Evolutionary conservation across 1,140 invertebrate species (phyloP).

Genomic region (Bilobella aurantiaca): DNA sequence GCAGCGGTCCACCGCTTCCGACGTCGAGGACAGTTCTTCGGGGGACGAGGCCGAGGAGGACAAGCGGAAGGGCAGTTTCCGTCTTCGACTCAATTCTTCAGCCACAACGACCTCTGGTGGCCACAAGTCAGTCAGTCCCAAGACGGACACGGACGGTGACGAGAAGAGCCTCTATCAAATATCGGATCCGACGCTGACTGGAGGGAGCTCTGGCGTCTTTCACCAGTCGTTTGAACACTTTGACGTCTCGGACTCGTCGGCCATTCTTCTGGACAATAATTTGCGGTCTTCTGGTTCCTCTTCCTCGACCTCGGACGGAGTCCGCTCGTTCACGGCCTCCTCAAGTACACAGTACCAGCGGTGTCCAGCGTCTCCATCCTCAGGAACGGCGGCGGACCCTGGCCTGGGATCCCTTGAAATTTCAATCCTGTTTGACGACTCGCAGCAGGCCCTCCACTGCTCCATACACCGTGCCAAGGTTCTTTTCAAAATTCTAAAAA

Average conservation of each 20-base stretch:
- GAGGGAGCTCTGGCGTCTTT: slow-evolving; percentile 14
- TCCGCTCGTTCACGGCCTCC: neutral
- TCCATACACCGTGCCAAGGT: slow-evolving; percentile 57
- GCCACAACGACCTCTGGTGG: neutral
- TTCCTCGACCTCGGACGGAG: slow-evolving; percentile 6
- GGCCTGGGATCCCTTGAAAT: slow-evolving; percentile 53
- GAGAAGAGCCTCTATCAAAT: slow-evolving; percentile 12
- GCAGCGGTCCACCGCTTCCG: slow-evolving; percentile 16
- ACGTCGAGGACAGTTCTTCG: slow-evolving; percentile 23
- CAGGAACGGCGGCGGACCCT: slow-evolving; percentile 17
- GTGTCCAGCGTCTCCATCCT: neutral
- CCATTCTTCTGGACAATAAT: slow-evolving; percentile 18
- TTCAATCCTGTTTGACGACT: slow-evolving; percentile 64
- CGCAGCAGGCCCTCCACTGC: slow-evolving; percentile 63
- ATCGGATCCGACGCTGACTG: slow-evolving; percentile 9
- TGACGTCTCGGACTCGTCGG: neutral
- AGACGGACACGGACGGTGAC: neutral
- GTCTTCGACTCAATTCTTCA: neutral
- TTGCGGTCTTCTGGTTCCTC: slow-evolving; percentile 4
- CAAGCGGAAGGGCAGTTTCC: neutral
- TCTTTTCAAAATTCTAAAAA: no score
- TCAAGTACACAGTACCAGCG: neutral
- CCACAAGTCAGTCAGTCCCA: neutral
- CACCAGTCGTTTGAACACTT: slow-evolving; percentile 21
- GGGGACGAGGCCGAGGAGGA: slow-evolving; percentile 16